Percentiles rank a stretch among this genome's conserved stretches.
These are phyloP conservation scores for Brachionus paranguensis DNA, from an alignment of 1,140 invertebrate species.

Conservation along the genomic window DNA sequence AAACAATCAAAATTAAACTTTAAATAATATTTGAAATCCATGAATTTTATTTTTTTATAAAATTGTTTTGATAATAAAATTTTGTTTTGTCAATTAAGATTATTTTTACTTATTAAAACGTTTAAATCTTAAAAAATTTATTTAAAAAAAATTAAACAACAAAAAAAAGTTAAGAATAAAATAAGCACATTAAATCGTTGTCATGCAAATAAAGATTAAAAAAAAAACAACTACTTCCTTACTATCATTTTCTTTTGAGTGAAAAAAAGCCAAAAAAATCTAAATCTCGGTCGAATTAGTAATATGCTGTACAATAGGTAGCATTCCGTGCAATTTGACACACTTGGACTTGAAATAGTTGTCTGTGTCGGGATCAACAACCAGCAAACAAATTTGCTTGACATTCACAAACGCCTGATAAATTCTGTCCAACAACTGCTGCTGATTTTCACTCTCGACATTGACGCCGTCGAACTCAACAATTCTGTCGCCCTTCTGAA, in stretches of 20 bases:
- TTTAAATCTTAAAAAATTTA: too few species aligned
- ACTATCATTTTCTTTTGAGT: neutral
- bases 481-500: conserved; percentile 83
- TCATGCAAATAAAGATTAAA: too few species aligned
- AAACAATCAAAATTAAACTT: too few species aligned
- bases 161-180: too few species aligned
- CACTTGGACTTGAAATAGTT: conserved; percentile 62
- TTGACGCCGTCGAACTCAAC: conserved; percentile 63
- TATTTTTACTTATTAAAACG: too few species aligned
- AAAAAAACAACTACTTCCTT: neutral
- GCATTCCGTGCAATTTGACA: conserved; percentile 22
- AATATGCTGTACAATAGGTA: conserved; percentile 39
- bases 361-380: conserved; percentile 74
- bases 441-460: conserved; percentile 85
- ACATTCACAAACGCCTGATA: conserved; percentile 66
- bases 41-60: too few species aligned
- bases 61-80: too few species aligned
- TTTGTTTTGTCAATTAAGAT: too few species aligned
- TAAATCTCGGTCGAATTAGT: conserved; percentile 38
- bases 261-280: too few species aligned
- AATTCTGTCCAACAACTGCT: conserved; percentile 62
- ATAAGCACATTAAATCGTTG: too few species aligned
- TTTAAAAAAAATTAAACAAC: too few species aligned
- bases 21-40: too few species aligned
- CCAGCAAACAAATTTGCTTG: conserved; percentile 78